Evolutionary conservation across 2,888 invertebrate species (phyloP), one percentile per base, ranked within the genome.

Genomic region (Tinea semifulvella): DNA sequence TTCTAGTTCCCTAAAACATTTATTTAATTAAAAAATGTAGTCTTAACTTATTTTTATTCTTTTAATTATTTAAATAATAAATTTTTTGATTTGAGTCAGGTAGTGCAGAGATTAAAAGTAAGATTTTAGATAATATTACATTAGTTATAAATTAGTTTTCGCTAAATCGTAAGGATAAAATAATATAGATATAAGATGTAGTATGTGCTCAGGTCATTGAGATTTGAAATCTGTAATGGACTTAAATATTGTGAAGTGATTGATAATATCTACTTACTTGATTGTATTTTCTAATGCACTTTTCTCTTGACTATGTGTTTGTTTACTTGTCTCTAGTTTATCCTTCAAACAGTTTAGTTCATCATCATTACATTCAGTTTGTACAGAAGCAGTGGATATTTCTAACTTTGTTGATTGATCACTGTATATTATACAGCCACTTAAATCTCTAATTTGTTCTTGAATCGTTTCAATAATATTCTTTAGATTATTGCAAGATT

Each of bases 1-100:
- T 66, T 93, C 92, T 42, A 93, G 70, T 48, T 91, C 90, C 46
- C 82, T 83, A 18, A 19, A 43, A 43, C 5, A 8, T n/a, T n/a
- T n/a, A n/a, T n/a, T n/a, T n/a, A n/a, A n/a, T n/a, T n/a, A n/a
- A n/a, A n/a, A n/a, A n/a, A n/a, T n/a, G n/a, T n/a, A n/a, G n/a
- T n/a, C n/a, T n/a, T n/a, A n/a, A n/a, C n/a, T n/a, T n/a, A n/a
- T n/a, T n/a, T n/a, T n/a, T n/a, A n/a, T n/a, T n/a, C n/a, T n/a
- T n/a, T n/a, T n/a, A n/a, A n/a, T n/a, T n/a, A n/a, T n/a, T n/a
- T n/a, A n/a, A n/a, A n/a, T n/a, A n/a, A n/a, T n/a, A n/a, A n/a
- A n/a, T n/a, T n/a, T n/a, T n/a, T n/a, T n/a, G n/a, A n/a, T n/a
- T n/a, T n/a, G n/a, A n/a, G n/a, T n/a, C n/a, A n/a, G n/a, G n/a